These are phyloP conservation scores for Anhinga rufa DNA, from an alignment of 2,113 vertebrate species.

Conservation along the genomic window DNA sequence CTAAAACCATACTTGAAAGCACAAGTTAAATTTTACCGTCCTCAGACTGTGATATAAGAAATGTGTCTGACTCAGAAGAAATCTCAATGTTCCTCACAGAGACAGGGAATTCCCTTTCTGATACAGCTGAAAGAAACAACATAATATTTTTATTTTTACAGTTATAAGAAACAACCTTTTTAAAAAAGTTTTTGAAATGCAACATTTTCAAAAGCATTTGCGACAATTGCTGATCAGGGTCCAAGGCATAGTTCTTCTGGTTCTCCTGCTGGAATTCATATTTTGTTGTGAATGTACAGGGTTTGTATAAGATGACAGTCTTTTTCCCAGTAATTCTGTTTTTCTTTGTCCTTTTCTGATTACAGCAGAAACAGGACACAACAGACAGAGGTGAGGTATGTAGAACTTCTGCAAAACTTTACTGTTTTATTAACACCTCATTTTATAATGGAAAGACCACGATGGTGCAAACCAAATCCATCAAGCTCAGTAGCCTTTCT, in stretches of 20 bases:
- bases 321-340: background rate
- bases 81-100: background rate
- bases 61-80: background rate
- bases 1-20: background rate
- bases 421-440: background rate
- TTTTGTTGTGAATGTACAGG: background rate
- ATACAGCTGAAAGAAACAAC: background rate
- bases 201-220: background rate
- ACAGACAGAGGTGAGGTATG: background rate
- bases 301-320: background rate
- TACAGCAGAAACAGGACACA: background rate
- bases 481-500: background rate
- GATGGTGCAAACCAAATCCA: background rate
- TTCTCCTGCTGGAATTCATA: background rate
- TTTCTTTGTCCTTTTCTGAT: background rate
- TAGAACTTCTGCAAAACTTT: background rate
- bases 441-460: background rate
- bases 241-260: background rate
- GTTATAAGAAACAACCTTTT: background rate
- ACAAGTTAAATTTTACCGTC: background rate
- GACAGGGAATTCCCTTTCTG: background rate
- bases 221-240: background rate
- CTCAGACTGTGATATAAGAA: background rate
- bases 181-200: background rate
- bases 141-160: background rate